A percentile compares a stretch with the other conserved stretches of the same genome.
phyloP scores from a whole-genome alignment of 2,113 vertebrate species.

The Corythoichthys haematopterus region DNA sequence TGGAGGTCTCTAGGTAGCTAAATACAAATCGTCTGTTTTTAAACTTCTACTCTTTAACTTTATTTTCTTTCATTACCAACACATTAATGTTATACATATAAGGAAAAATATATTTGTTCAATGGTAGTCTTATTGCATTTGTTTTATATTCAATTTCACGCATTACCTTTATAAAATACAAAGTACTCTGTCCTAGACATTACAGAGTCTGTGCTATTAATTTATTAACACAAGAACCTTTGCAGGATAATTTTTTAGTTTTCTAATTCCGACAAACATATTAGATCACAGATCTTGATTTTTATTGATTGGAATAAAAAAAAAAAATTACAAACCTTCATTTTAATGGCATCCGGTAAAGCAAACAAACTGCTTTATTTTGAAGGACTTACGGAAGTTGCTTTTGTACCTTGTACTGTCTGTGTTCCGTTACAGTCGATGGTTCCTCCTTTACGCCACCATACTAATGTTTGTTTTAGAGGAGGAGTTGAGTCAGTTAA shows the following conservation, averaged over 20 bases:
- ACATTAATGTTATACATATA: not conserved
- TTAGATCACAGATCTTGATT: too few species aligned
- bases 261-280: not conserved
- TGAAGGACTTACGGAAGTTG: slow-evolving; percentile 20
- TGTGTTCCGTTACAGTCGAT: too few species aligned
- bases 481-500: slow-evolving; percentile 56
- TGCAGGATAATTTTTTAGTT: not conserved
- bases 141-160: not conserved
- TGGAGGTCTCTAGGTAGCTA: not conserved
- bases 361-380: slow-evolving; percentile 23
- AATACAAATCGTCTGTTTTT: not conserved
- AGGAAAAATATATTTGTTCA: not conserved
- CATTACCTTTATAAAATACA: too few species aligned
- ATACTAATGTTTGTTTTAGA: not conserved
- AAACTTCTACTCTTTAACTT: not conserved
- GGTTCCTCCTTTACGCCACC: not conserved
- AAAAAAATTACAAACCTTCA: not conserved
- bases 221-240: too few species aligned
- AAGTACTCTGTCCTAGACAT: too few species aligned
- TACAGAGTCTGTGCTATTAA: too few species aligned
- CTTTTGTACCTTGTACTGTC: accelerated
- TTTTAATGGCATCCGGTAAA: not conserved
- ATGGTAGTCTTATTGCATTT: not conserved
- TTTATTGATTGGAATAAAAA: too few species aligned
- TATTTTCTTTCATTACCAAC: not conserved